Percentiles rank a stretch among this genome's conserved stretches.
These are phyloP conservation scores for Phyllopteryx taeniolatus DNA, from an alignment of 2,113 vertebrate species.

Conservation along the genomic window DNA sequence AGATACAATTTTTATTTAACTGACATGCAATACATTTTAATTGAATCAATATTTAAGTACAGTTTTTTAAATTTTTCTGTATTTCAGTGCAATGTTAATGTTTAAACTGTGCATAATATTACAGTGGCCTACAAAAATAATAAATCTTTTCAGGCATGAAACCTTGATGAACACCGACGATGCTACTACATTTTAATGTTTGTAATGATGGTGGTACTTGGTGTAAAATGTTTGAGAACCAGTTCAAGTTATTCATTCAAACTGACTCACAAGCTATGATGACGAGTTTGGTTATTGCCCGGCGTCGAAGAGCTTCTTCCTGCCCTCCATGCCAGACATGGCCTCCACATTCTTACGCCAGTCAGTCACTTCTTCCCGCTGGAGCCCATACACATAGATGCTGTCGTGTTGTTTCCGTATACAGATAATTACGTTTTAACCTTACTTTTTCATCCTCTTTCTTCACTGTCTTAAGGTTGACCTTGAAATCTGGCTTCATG, in stretches of 20 bases:
- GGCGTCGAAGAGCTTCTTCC: conserved; percentile 75
- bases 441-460: conserved; percentile 78
- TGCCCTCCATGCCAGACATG: conserved; percentile 79
- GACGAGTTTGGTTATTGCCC: conserved; percentile 41
- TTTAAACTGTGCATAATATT: no score
- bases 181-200: neutral
- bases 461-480: conserved; percentile 78
- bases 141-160: neutral
- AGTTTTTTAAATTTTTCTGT: no score
- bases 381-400: neutral
- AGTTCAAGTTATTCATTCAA: neutral
- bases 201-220: neutral
- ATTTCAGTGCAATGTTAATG: no score
- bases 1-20: no score
- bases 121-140: neutral
- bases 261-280: neutral
- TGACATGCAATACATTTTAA: no score
- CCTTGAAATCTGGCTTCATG: conserved; percentile 73
- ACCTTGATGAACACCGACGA: neutral
- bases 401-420: neutral
- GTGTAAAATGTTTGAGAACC: no score
- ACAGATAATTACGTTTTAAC: neutral
- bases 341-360: conserved; percentile 80
- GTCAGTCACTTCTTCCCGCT: conserved; percentile 73
- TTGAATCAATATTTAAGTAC: no score